Percentiles rank a stretch among this genome's conserved stretches.
Conservation (phyloP, 2,113 vertebrate genomes). For the Procapra przewalskii region DNA sequence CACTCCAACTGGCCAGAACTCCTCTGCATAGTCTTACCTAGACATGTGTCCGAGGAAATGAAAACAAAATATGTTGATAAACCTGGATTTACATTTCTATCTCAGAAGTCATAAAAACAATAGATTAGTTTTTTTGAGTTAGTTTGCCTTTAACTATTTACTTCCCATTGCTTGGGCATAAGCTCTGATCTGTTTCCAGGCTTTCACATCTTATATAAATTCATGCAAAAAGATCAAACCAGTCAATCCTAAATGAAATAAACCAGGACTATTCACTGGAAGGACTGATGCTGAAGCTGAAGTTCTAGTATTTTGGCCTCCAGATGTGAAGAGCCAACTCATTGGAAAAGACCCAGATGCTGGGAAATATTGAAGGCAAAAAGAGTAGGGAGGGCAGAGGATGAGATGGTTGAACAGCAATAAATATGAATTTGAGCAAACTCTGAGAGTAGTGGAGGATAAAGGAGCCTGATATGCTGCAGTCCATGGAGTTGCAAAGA, state of each 20-base stretch:
- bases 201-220: background rate
- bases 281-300: background rate
- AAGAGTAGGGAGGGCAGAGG: background rate
- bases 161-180: background rate
- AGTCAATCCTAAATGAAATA: background rate
- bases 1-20: background rate
- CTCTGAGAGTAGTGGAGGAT: background rate
- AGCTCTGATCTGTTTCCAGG: background rate
- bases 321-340: background rate
- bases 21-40: background rate
- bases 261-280: background rate
- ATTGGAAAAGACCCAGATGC: background rate
- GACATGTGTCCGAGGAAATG: background rate
- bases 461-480: background rate
- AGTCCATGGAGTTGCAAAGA: background rate
- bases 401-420: background rate
- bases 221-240: background rate
- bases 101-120: background rate
- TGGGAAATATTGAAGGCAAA: background rate
- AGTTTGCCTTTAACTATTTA: background rate
- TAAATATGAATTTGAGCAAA: background rate
- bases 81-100: background rate
- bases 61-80: background rate
- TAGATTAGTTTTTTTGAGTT: background rate
- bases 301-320: background rate